Evolutionary conservation across 2,888 invertebrate genomes (phyloP), one percentile per base, ranked within the genome.

Genomic region (Anarsia innoxiella): DNA sequence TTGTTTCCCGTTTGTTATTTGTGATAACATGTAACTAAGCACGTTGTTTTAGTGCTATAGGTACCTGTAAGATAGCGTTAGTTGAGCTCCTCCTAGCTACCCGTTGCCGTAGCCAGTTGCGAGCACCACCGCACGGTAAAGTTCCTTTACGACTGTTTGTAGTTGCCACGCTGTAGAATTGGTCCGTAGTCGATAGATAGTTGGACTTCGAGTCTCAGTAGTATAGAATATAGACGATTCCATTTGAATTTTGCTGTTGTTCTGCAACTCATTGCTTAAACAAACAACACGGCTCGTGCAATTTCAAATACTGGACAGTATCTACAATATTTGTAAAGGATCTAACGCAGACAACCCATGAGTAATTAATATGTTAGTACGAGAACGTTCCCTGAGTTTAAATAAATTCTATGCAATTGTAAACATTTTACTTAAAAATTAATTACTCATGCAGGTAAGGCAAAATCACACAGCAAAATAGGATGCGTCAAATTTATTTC

Each of bases 91-190:
- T 38, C 51, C 59, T 79, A 78, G 74, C 70, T 66, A 66, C 73
- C 67, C 53, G 67, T 73, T 70, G 60, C 61, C 56, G 58, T 78
- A 72, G 70, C 69, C 68, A 64, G 63, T 70, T 67, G 51, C 71
- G 67, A 74, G 55, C 69, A 68, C 66, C 80, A 79, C 63, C 67
- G 83, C 82, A 83, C 83, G 83, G 80, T 83, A 82, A 80, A 65
- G 64, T 72, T 74, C 59, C 66, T 66, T 54, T 53, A 65, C 56
- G 53, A 69, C 48, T 64, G 53, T 66, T 60, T 59, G 54, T 62
- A 56, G 36, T 57, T 46, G 51, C 40, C 47, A 46, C 44, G 49
- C 49, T 56, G 56, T 67, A 66, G 58, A 11, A 42, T 53, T 54
- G 45, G 55, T 51, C 47, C 44, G 54, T 68, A 67, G 58, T 48